phyloP scores from a whole-genome alignment of 2,888 invertebrate species.

The Geotrupes spiniger region DNA sequence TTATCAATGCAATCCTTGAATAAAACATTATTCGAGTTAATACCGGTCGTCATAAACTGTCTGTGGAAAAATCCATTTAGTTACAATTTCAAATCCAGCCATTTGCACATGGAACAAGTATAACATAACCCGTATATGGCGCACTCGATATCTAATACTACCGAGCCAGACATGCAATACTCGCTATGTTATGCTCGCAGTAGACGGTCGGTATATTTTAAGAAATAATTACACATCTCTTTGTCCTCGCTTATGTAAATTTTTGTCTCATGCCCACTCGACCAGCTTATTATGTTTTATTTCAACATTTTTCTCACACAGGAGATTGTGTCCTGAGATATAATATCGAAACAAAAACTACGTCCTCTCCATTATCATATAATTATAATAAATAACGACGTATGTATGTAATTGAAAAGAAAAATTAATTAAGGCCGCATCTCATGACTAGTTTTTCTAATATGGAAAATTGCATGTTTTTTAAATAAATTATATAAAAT shows the following conservation, averaged over 20 bases:
- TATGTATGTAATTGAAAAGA: no score
- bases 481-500: no score
- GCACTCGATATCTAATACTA: conserved; percentile 22
- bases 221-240: conserved; percentile 18
- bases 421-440: no score
- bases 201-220: conserved; percentile 12
- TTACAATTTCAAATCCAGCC: conserved; percentile 43
- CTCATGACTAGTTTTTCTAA: no score
- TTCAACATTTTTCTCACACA: no score
- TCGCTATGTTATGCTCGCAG: conserved; percentile 13
- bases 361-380: no score
- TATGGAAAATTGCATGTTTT: no score
- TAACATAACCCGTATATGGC: conserved; percentile 27
- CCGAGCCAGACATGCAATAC: conserved; percentile 22
- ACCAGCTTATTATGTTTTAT: no score
- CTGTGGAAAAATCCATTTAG: conserved; percentile 35
- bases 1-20: conserved; percentile 35
- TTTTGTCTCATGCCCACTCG: no score
- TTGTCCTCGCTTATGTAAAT: background rate
- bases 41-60: conserved; percentile 40
- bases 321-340: no score
- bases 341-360: no score
- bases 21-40: conserved; percentile 38
- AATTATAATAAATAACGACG: no score
- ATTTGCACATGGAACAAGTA: conserved; percentile 41